phyloP scores from a whole-genome alignment of 2,888 invertebrate species.

The Falcaria lacertinaria region DNA sequence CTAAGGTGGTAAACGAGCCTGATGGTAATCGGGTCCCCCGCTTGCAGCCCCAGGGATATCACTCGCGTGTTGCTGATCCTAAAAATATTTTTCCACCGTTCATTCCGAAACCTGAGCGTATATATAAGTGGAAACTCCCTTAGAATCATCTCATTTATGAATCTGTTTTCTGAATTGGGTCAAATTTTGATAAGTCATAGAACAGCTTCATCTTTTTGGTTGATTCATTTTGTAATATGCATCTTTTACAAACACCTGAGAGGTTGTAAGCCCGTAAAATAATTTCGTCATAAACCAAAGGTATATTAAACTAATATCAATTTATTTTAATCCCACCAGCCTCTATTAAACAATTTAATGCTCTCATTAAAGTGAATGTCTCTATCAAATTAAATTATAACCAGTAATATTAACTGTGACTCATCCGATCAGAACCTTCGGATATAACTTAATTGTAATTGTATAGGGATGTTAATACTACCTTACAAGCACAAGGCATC shows the following conservation, averaged over 20 bases:
- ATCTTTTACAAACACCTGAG: neutral
- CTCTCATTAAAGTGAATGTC: neutral
- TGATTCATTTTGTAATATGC: too few relatives aligned
- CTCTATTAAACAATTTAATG: neutral
- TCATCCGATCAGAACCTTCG: slow-evolving; percentile 21
- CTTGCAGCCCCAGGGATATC: too few relatives aligned
- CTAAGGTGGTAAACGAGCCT: too few relatives aligned
- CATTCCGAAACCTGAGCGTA: too few relatives aligned
- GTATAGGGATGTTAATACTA: slow-evolving; percentile 27
- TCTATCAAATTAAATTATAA: neutral
- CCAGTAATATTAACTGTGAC: slow-evolving; percentile 11
- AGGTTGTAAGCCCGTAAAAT: neutral
- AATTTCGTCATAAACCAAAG: neutral
- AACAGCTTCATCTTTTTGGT: too few relatives aligned
- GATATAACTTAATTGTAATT: slow-evolving; percentile 33
- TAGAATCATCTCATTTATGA: too few relatives aligned
- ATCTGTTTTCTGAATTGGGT: too few relatives aligned
- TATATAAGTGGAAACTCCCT: too few relatives aligned
- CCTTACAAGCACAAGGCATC: slow-evolving; percentile 34
- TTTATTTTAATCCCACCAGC: neutral
- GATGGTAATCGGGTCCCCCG: too few relatives aligned
- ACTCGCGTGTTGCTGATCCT: too few relatives aligned
- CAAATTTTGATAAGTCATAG: too few relatives aligned
- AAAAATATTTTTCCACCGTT: too few relatives aligned
- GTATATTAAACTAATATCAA: neutral